These are phyloP conservation scores for Harpagoxenus sublaevis DNA, from an alignment of 2,888 invertebrate species.

Conservation along the genomic window DNA sequence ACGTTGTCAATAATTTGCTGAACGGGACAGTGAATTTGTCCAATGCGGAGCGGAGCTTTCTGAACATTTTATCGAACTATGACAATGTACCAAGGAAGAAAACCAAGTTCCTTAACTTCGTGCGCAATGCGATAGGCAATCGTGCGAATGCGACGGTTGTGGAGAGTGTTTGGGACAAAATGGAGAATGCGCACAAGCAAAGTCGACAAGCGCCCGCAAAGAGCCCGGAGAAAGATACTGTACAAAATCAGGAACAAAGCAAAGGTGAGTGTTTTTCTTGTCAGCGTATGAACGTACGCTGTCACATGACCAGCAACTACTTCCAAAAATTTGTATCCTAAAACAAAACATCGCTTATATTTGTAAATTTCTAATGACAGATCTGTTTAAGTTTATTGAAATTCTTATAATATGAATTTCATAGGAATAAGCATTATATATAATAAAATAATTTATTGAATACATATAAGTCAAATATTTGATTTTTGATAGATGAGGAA, in stretches of 20 bases:
- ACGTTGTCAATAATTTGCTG: slow-evolving; percentile 90
- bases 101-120: slow-evolving; percentile 93
- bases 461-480: slow-evolving; percentile 1
- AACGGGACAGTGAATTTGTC: slow-evolving; percentile 88
- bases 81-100: slow-evolving; percentile 96
- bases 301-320: slow-evolving; percentile 94
- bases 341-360: slow-evolving; percentile 49
- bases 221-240: slow-evolving; percentile 11
- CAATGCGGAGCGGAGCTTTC: slow-evolving; percentile 88
- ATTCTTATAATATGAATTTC: background rate
- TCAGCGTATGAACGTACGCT: slow-evolving; percentile 93
- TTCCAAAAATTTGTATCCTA: slow-evolving; percentile 93
- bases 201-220: slow-evolving; percentile 23
- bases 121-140: slow-evolving; percentile 89
- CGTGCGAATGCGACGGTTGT: slow-evolving; percentile 88
- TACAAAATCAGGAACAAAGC: slow-evolving; percentile 39
- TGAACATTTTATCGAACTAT: slow-evolving; percentile 90
- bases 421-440: background rate
- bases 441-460: background rate
- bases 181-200: slow-evolving; percentile 83
- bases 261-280: slow-evolving; percentile 51
- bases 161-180: slow-evolving; percentile 90
- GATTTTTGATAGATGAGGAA: slow-evolving; percentile 30
- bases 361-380: background rate
- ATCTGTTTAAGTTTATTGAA: background rate